A percentile compares a stretch with the other conserved stretches of the same genome.
These are phyloP conservation scores for Manis crassicaudata DNA, from an alignment of 2,797 vertebrate genomes.

Conservation along the genomic window DNA sequence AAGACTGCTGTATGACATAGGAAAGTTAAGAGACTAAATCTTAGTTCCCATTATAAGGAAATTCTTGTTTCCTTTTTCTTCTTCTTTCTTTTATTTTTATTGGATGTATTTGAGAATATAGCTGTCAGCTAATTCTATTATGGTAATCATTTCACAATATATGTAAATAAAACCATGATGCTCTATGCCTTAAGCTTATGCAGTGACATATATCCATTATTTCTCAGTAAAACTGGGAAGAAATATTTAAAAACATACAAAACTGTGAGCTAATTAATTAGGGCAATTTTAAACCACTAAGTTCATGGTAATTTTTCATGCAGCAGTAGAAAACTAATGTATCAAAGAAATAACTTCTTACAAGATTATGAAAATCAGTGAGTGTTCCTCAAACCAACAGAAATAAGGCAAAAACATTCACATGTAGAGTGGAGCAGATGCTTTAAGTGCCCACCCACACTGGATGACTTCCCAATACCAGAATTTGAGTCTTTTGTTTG, in stretches of 20 bases:
- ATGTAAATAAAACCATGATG: too few relatives aligned
- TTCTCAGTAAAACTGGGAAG: too few relatives aligned
- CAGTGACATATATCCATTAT: too few relatives aligned
- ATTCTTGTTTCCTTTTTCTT: too few relatives aligned
- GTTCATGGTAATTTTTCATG: not conserved
- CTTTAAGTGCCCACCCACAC: not conserved
- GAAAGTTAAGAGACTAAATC: not conserved
- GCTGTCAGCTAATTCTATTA: too few relatives aligned
- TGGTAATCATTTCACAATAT: too few relatives aligned
- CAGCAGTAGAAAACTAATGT: not conserved
- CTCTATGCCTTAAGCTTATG: too few relatives aligned
- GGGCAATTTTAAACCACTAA: not conserved
- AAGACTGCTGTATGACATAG: not conserved
- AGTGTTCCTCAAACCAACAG: not conserved
- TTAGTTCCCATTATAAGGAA: too few relatives aligned
- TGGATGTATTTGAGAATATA: too few relatives aligned
- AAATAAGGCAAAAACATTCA: not conserved
- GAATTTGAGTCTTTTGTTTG: not conserved
- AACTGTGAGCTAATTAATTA: not conserved
- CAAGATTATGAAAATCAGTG: not conserved
- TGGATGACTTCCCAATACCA: not conserved
- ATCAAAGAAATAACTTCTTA: not conserved
- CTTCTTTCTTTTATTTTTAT: too few relatives aligned
- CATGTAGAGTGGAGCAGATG: not conserved
- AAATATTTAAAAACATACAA: too few relatives aligned